Evolutionary conservation across 2,113 vertebrate species (phyloP), one percentile per base, ranked within the genome.

Genomic region (Gorsachius goisagi): DNA sequence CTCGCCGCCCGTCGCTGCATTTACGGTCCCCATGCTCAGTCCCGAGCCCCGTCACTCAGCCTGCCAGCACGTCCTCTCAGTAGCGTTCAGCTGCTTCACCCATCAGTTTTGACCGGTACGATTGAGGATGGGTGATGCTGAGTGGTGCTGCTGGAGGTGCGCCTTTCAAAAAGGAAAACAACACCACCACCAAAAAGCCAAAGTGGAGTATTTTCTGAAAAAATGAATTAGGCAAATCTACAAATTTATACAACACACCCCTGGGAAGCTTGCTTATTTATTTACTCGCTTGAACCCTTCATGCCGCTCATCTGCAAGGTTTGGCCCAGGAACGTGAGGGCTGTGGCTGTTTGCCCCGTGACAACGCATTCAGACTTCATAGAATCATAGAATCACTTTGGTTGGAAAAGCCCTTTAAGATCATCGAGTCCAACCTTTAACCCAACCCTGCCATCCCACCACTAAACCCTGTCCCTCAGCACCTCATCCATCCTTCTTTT

Each of bases 51-150:
- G 1, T 39, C 23, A 9, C 6, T 18, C 41, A 24, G 6, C 28
- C 49, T 12, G 14, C 56, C 67, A 20, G 33, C 8, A 2, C 2
- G 2, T 15, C 49, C 49, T 4, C 8, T 12, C 64, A 33, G 6
- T 22, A 20, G 55, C 4, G 8, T 7, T 12, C 66, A 20, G 26
- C 44, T 10, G 11, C 60, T 52, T 35, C 18, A 5, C 8, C 69
- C 8, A 5, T 8, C 52, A 12, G 41, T 59, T 58, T 16, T 12
- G 33, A 27, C 19, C 4, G 1, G 5, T 13, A 8, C 0, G 5
- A 15, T 17, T 44, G 7, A 35, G 23, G 32, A 37, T 0, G 16
- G 78, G 32, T 16, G 33, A 27, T 5, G 59, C 37, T 9, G 9
- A 15, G 59, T 9, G 45, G 24, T 44, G 41, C 37, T 9, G 3